Evolutionary conservation across 2,888 invertebrate species (phyloP).

Genomic region (Eilema sororculum): DNA sequence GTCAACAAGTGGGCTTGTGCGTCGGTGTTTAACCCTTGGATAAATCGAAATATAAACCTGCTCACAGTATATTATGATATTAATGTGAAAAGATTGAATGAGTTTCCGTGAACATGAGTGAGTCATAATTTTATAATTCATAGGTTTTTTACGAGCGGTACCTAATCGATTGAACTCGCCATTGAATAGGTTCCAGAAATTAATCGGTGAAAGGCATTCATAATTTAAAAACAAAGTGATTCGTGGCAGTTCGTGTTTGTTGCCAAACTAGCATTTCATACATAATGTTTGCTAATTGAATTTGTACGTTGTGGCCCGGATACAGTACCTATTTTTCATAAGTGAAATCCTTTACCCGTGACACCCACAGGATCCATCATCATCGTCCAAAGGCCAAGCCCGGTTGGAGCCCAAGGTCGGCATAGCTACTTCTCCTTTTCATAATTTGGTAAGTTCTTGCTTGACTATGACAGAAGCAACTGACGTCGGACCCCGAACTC

Average conservation of each 20-base stretch:
- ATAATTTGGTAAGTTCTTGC: too few species aligned
- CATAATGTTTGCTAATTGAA: too few species aligned
- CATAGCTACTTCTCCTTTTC: too few species aligned
- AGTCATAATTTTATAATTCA: slow-evolving; percentile 1
- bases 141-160: neutral
- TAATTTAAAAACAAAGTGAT: too few species aligned
- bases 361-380: too few species aligned
- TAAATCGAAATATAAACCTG: slow-evolving; percentile 1
- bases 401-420: too few species aligned
- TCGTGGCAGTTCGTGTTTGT: neutral
- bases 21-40: slow-evolving; percentile 33
- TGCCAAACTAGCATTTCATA: neutral
- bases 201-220: neutral
- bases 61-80: neutral
- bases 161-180: neutral
- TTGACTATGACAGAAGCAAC: too few species aligned
- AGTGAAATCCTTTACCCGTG: too few species aligned
- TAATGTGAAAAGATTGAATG: slow-evolving; percentile 7
- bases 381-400: too few species aligned
- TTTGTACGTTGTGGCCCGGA: too few species aligned
- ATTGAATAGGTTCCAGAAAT: neutral
- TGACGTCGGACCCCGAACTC: too few species aligned
- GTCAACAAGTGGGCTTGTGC: slow-evolving; percentile 60
- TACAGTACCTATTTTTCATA: too few species aligned
- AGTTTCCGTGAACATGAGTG: slow-evolving; percentile 14